Evolutionary conservation across 2,797 vertebrate species (phyloP), one percentile per base, ranked within the genome.

Genomic region (Leptatherina wallacei): DNA sequence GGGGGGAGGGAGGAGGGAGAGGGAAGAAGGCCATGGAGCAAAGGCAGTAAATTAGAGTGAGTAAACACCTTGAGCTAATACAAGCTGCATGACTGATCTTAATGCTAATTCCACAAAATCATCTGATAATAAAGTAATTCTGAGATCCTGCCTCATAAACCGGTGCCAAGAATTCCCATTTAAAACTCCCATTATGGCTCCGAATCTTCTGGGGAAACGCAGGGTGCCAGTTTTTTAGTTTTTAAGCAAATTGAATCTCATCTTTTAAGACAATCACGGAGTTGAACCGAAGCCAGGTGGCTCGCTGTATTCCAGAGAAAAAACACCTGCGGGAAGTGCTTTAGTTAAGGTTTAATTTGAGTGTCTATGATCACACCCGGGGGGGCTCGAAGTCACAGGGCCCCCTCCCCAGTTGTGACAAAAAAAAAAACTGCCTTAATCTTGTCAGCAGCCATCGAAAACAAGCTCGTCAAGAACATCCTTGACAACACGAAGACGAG

Each of bases 271-370:
- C 75, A 82, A 82, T 90, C 77, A 56, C 74, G 65, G 51, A 52
- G 52, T 63, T 81, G 84, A 88, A 87, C 66, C 32, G 3, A 87
- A 58, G 81, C 90, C 85, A 93, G 89, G 85, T 70, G 61, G 75
- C 81, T 74, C 2, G 33, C 76, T 64, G 67, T 55, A 52, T 83
- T 88, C 77, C 85, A 86, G 73, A 78, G 67, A 73, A 76, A 73
- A 88, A 89, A 65, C 84, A 91, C 92, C 91, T 90, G 84, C 83
- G 80, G 92, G 91, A 74, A 78, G 75, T 78, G 86, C 86, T 91
- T 85, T 83, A 77, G 71, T 83, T 92, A 89, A 88, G 83, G 72
- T 92, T 93, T 90, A 90, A 93, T 93, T 88, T 76, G 79, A 89
- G 85, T 71, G 73, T 82, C 74, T 87, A 47, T 83, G 84, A 92